Base-by-base conservation (phyloP, 2,888 invertebrate genomes). In the Lasius platythorax region DNA sequence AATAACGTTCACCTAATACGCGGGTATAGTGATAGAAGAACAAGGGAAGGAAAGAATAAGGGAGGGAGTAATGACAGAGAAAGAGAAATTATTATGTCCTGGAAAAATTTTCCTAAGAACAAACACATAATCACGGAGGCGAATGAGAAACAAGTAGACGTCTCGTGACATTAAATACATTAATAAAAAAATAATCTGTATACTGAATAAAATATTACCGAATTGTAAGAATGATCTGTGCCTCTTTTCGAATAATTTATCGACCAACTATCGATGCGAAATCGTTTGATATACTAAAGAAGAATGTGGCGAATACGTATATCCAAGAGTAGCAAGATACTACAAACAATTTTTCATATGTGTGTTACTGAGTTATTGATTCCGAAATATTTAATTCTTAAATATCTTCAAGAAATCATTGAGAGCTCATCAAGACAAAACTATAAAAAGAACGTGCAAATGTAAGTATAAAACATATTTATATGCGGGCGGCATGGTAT, bases 1-100 rank as follows among this genome's bases (percentile, higher is more conserved):
- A 87, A 89, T 90, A 87, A 81, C 83, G 75, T 18, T 74, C 81
- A 76, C 53, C 63, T 61, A 82, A 83, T 72, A 85, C 76, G 63
- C 76, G 78, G 58, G 64, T 30, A 64, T n/a, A 66, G 40, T 58
- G 8, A 37, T 73, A 68, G 73, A 37, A 30, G 63, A 53, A 76
- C 56, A 76, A 76, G 40, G 68, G 23, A 15, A 33, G 12, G 30
- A 23, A 23, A 61, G 30, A 30, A 50, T 56, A 61, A 67, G 50
- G 61, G 9, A 63, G 33, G n/a, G 18, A 61, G 37, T 15, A 72
- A 6, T 6, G 33, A 37, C 53, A 9, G 64, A 30, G 28, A 5
- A 28, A 12, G 33, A 23, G n/a, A 46, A 33, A 37, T 70, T 37
- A 43, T 70, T 79, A 30, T 56, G 23, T 61, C 33, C 70, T 70